Base-by-base conservation (phyloP, 2,113 vertebrate genomes). In the Rissa tridactyla region DNA sequence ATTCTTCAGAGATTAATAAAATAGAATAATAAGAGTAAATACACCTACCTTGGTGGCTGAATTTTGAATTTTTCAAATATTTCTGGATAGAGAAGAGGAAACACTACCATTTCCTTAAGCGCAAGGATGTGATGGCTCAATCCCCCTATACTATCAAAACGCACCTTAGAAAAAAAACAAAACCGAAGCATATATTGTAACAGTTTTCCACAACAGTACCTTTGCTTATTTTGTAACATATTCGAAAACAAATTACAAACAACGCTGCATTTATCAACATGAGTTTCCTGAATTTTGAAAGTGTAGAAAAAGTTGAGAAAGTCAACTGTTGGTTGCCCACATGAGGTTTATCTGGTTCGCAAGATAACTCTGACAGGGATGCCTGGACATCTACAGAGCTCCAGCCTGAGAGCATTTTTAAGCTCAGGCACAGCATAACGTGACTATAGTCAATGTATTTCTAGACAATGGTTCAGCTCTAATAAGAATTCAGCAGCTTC, bases 51-150 rank as follows among this genome's bases (percentile, higher is more conserved):
- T 88, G 99, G 99, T 93, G 99, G 99, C 86, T 99, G 99, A 96
- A 99, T 99, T 98, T 99, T 99, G 97, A 99, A 99, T 97, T 98
- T 99, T 97, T 99, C 99, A 98, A 99, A 99, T 95, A 99, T 98
- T 97, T 99, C 99, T 36, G 99, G 99, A 93, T 99, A 99, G 62
- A 99, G 97, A 95, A 99, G 98, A 75, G 99, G 99, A 97, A 99
- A 99, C 88, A 99, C 99, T 22, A 99, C 99, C 99, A 99, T 99
- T 98, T 99, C 99, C 96, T 99, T 99, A 61, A 99, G 98, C 73
- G 99, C 99, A 97, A 99, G 99, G 88, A 99, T 99, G 96, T 99
- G 99, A 97, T 99, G 98, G 88, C 98, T 98, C 95, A 99, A 98
- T 86, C 99, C 99, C 72, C 99, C 99, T 88, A 99, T 98, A 75